phyloP scores from a whole-genome alignment of 2,888 invertebrate genomes.

The Rhagonycha fulva region DNA sequence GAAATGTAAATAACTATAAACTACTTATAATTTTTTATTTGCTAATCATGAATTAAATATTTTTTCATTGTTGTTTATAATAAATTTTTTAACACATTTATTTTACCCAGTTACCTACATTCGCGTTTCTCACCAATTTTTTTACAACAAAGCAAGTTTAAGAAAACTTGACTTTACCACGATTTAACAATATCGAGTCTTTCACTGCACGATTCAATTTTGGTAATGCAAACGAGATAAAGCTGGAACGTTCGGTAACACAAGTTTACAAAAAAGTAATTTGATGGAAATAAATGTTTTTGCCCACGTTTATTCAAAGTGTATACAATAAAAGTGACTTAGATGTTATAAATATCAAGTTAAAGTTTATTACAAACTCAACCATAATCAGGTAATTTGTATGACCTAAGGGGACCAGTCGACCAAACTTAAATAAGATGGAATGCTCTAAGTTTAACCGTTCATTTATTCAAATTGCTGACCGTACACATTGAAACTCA shows the following conservation, averaged over 20 bases:
- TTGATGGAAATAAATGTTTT: neutral
- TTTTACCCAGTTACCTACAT: neutral
- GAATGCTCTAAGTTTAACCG: constrained; percentile 45
- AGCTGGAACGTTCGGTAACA: neutral
- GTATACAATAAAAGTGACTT: constrained; percentile 33
- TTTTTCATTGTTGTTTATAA: neutral
- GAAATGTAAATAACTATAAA: neutral
- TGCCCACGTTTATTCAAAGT: neutral
- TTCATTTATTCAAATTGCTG: constrained; percentile 48
- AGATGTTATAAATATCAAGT: constrained; percentile 33
- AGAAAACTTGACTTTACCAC: neutral
- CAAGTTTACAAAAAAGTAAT: neutral
- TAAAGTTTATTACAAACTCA: constrained; percentile 32
- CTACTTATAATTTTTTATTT: neutral
- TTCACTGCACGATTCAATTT: neutral
- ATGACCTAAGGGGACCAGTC: constrained; percentile 41
- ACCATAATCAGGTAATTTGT: constrained; percentile 48
- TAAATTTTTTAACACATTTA: neutral
- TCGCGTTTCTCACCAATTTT: neutral
- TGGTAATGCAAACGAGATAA: neutral
- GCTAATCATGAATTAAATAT: neutral
- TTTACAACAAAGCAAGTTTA: no score
- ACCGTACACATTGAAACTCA: constrained; percentile 46
- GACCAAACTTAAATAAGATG: constrained; percentile 45
- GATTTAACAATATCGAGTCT: neutral